Evolutionary conservation across 2,888 invertebrate species (phyloP), one percentile per base, ranked within the genome.

Genomic region (Esperia sulphurella): DNA sequence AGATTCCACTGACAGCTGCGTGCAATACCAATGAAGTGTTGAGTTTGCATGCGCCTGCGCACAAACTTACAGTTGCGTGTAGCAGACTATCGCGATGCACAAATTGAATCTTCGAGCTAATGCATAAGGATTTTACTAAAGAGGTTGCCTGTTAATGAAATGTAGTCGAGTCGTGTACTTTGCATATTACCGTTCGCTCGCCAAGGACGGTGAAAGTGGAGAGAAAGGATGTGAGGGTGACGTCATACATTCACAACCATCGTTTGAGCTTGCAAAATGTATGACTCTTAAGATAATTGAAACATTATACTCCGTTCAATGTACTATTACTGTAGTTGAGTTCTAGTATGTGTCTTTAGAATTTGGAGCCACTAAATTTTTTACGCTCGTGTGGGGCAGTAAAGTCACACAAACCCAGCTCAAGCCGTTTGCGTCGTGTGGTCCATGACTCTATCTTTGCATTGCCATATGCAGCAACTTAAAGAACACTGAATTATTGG

Each of bases 121-220:
- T 5, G 3, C 14, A 31, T 39, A 39, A 14, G 13, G 14, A 6
- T 43, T 44, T 29, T 2, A 39, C 6, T 14, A 14, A 8, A 14
- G 7, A 33, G 21, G 10, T 28, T 44, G 37, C 38, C 44, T 28
- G 9, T 38, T 44, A 35, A 14, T 33, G 40, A 37, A 33, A 48
- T 10, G 31, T 2, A 31, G 14, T 50, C 41, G 43, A 39, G 5
- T n/a, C n/a, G 43, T 38, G 48, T 41, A 46, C 56, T 53, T 55
- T 35, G n/a, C 57, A 57, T 65, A 63, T 66, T 68, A 67, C 63
- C 67, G 68, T 65, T 63, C 62, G 66, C 63, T 71, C 61, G 74
- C 73, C 79, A 86, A 86, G 87, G 87, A 84, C 80, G 72, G 86
- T 76, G 87, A 88, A 88, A 88, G 87, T 79, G 59, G 63, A 75